A percentile compares a stretch with the other conserved stretches of the same genome.
phyloP scores from a whole-genome alignment of 1,140 invertebrate species.

The Helicoverpa armigera region DNA sequence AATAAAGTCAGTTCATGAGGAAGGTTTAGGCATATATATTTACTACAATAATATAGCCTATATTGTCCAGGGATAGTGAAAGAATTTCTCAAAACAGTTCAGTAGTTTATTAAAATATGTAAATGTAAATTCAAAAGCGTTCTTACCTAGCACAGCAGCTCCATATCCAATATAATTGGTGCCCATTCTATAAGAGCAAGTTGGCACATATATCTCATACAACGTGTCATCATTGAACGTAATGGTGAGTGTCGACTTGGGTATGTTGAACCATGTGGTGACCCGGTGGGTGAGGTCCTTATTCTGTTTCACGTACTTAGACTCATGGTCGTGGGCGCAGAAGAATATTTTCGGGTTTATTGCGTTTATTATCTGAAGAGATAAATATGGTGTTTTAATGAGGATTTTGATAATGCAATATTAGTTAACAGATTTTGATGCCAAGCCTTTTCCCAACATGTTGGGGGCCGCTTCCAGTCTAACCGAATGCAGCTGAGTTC shows the following conservation, averaged over 20 bases:
- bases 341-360: constrained; percentile 93
- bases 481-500: too few relatives aligned
- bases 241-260: constrained; percentile 71
- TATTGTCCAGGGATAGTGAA: not conserved
- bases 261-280: constrained; percentile 69
- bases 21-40: too few relatives aligned
- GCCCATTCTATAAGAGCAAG: constrained; percentile 98
- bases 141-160: constrained; percentile 92
- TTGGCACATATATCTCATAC: constrained; percentile 96
- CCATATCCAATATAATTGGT: constrained; percentile 94
- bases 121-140: not conserved
- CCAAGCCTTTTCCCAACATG: too few relatives aligned
- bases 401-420: constrained; percentile 57
- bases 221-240: constrained; percentile 84
- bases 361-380: constrained; percentile 88
- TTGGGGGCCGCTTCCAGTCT: too few relatives aligned
- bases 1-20: too few relatives aligned
- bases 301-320: constrained; percentile 75
- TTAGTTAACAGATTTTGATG: not conserved
- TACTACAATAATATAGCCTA: not conserved
- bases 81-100: not conserved
- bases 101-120: too few relatives aligned
- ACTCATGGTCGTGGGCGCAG: constrained; percentile 93
- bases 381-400: constrained; percentile 50
- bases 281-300: constrained; percentile 67